Conservation (phyloP, 1,140 invertebrate species). For the Sarcophaga peregrina region DNA sequence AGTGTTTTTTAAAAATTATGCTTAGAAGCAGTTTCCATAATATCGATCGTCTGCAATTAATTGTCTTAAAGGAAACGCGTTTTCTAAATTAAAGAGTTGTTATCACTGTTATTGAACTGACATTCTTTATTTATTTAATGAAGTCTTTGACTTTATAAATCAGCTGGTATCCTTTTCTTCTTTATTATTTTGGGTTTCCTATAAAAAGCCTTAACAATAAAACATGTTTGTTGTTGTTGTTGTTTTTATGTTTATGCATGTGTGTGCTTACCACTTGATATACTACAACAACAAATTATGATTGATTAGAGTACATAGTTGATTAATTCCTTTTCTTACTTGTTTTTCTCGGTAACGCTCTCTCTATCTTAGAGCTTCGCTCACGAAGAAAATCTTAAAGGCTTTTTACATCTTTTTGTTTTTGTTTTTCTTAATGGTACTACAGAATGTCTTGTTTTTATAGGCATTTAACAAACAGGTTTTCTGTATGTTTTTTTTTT, state of each 20-base stretch:
- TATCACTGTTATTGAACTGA: no score
- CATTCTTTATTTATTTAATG: background rate
- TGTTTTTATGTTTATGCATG: background rate
- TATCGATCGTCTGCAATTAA: no score
- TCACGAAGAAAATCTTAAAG: background rate
- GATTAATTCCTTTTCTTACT: background rate
- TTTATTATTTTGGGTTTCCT: background rate
- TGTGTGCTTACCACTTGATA: background rate
- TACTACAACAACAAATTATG: background rate
- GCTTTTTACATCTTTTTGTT: background rate
- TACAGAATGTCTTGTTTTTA: background rate
- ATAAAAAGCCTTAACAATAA: background rate
- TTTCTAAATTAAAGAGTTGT: no score
- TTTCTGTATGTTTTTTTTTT: background rate
- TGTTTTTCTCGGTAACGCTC: no score
- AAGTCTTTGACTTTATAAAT: conserved; percentile 16
- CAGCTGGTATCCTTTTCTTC: background rate
- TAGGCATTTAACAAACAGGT: background rate
- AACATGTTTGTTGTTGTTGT: background rate
- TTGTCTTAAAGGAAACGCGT: no score
- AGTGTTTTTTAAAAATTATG: no score
- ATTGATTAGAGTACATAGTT: conserved; percentile 9
- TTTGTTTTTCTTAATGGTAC: background rate
- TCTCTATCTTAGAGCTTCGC: background rate
- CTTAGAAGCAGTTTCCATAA: no score